A percentile compares a stretch with the other conserved stretches of the same genome.
These are phyloP conservation scores for Mythimna lalbum DNA, from an alignment of 2,888 invertebrate genomes.

Conservation along the genomic window DNA sequence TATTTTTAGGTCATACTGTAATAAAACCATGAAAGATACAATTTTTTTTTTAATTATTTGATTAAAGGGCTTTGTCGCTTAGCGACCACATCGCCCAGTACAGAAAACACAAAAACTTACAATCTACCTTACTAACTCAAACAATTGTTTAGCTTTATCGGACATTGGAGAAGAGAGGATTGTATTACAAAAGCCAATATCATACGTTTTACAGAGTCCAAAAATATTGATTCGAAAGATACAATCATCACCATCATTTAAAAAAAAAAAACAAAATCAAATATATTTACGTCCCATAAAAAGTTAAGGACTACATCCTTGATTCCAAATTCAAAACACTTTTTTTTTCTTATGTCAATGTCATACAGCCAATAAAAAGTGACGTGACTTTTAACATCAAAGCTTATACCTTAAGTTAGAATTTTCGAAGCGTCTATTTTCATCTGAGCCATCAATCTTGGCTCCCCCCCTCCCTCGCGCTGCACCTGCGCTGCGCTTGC, in stretches of 20 bases:
- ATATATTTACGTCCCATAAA: slow-evolving; percentile 18
- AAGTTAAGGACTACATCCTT: slow-evolving; percentile 33
- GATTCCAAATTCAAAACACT: slow-evolving; percentile 33
- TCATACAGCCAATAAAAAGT: slow-evolving; percentile 58
- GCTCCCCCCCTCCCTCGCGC: slow-evolving; percentile 46
- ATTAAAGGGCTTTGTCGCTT: no score
- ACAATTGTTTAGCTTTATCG: no score
- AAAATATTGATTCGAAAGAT: no score
- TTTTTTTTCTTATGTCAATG: slow-evolving; percentile 51
- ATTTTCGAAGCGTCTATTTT: slow-evolving; percentile 61
- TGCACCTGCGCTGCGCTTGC: slow-evolving; percentile 84
- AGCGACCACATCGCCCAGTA: no score
- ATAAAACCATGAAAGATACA: not conserved
- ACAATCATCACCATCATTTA: not conserved
- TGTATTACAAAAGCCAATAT: no score
- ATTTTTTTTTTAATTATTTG: no score
- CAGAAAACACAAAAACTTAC: no score
- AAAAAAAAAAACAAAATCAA: not conserved
- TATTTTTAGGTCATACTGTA: slow-evolving; percentile 12
- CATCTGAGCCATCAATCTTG: slow-evolving; percentile 68
- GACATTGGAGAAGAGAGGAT: no score
- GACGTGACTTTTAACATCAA: slow-evolving; percentile 59
- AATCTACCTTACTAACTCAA: no score
- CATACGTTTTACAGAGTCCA: no score
- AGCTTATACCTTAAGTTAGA: slow-evolving; percentile 54